Base-by-base conservation (phyloP, 2,797 vertebrate species). In the Falco rusticolus region DNA sequence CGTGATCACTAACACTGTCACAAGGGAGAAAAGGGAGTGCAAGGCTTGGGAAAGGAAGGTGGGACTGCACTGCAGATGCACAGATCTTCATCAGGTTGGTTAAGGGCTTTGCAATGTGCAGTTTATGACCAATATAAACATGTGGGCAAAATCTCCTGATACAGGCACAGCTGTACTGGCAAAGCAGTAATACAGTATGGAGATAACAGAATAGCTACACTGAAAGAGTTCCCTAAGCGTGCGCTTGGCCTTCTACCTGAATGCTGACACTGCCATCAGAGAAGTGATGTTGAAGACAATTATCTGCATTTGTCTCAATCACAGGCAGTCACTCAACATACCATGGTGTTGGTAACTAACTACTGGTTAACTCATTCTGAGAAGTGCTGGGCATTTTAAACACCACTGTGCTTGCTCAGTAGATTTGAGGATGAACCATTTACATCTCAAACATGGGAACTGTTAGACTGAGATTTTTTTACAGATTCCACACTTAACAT, bases 201-300 rank as follows among this genome's bases (percentile, higher is more conserved):
- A 72, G 61, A 29, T 33, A 39, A 6, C n/a, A 39, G 57, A 77
- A 45, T 0, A 50, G 25, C 14, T 16, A 0, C 4, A 5, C 31
- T 63, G 66, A 61, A 83, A 43, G 7, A 61, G 15, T 5, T 87
- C n/a, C 26, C 17, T 11, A 16, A 34, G 8, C 3, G 5, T 14
- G 43, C 48, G 22, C 22, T 60, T 66, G 54, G 24, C 29, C 33
- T 45, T 79, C 68, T 68, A 31, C 51, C 34, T 60, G 16, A 72
- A 29, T 31, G 28, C 31, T 76, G 56, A 22, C n/a, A 28, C 22
- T 54, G 19, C 15, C n/a, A 21, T 34, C 12, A 48, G 48, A 72
- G 47, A 31, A 75, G 13, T 26, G 10, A 26, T 50, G 6, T 28
- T 78, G 53, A 65, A 79, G 77, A 53, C 12, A 5, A 11, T 72